Percentiles rank a stretch among this genome's conserved stretches.
Evolutionary conservation across 2,113 vertebrate genomes (phyloP).

Genomic region (Myiozetetes cayanensis): DNA sequence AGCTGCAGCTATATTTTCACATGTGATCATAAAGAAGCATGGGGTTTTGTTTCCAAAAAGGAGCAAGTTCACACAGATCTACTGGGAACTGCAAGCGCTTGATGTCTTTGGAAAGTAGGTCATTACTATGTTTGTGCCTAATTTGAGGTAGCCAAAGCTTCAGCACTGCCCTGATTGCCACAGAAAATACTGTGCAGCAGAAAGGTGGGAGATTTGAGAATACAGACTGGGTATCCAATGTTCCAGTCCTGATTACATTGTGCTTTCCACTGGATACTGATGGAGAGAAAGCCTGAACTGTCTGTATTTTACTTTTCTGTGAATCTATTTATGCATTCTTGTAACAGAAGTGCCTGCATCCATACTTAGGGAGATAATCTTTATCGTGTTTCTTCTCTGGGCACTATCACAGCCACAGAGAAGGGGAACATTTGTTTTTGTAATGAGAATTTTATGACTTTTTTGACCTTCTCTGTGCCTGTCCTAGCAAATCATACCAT

Average conservation of each 20-base stretch:
- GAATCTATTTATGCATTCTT: not conserved
- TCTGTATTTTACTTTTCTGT: not conserved
- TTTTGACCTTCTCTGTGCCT: not conserved
- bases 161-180: not conserved
- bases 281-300: not conserved
- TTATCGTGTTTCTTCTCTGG: not conserved
- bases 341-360: not conserved
- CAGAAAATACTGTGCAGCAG: not conserved
- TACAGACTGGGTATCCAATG: not conserved
- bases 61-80: not conserved
- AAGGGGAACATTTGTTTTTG: not conserved
- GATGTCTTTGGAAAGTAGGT: slow-evolving; percentile 40
- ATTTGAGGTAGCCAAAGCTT: not conserved
- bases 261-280: not conserved
- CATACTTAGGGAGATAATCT: not conserved
- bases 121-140: not conserved
- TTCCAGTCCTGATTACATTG: not conserved
- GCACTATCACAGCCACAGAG: not conserved
- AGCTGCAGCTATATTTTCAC: not conserved
- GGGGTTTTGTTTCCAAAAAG: not conserved
- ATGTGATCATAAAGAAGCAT: not conserved
- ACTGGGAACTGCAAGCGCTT: not conserved
- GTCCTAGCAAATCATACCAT: not conserved
- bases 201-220: not conserved
- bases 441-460: not conserved